Base-by-base conservation (phyloP, 1,140 invertebrate species). In the Cardiocondyla obscurior region DNA sequence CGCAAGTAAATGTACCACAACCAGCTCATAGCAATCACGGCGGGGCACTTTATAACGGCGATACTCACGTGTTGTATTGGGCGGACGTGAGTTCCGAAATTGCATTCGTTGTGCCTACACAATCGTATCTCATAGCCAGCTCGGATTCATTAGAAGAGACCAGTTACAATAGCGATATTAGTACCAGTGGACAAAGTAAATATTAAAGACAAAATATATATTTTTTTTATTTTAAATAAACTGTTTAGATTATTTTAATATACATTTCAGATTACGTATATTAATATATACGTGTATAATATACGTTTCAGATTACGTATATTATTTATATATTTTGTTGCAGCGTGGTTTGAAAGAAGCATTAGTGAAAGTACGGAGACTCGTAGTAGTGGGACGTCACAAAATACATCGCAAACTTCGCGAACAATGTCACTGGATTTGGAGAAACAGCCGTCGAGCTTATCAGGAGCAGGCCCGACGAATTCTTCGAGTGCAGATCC, bases 51-150 rank as follows among this genome's bases (percentile, higher is more conserved):
- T 98, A 97, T 91, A 97, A 97, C 93, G 97, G 96, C 0, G 94
- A 95, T 19, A 95, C 95, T 55, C 95, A 96, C 86, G 96, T 98
- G 1, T 92, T 99, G 3, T 99, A 99, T 94, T 99, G 98, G 98
- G 97, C 98, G n/a, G 99, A 99, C 94, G 97, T 98, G 0, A 97
- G 96, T 33, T 97, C 98, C 1, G 98, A 99, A 94, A 96, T 99
- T 74, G 98, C 98, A 0, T 99, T 99, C 94, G 96, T 99, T 57
- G 97, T 99, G 25, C 98, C 99, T 2, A 97, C 98, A 3, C 94
- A 95, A 0, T 94, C 94, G 84, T 95, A 95, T 79, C 84, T 92
- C 49, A 90, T 88, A 19, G 65, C 64, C 6, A 88, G 62, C 16
- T 72, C 90, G 0, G 92, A 93, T 33, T 86, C 85, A 1, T 53